phyloP scores from a whole-genome alignment of 2,888 invertebrate species.

The Drosophila heteroneura region DNA sequence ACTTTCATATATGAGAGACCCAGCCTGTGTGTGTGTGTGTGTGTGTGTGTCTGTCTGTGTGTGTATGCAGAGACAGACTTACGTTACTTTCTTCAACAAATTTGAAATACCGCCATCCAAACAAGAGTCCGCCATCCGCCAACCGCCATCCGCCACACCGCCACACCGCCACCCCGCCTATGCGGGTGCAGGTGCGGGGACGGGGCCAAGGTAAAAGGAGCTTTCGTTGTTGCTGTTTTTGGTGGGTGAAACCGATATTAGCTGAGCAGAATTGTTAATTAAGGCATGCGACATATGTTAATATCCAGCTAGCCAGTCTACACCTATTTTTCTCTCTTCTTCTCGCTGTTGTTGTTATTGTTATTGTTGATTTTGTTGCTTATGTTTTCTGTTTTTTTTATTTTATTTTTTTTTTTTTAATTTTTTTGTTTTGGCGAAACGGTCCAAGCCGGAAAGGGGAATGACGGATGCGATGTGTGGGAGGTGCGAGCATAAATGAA shows the following conservation, averaged over 20 bases:
- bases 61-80: background rate
- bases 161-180: constrained; percentile 5
- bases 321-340: constrained; percentile 4
- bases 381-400: background rate
- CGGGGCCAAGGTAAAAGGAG: constrained; percentile 61
- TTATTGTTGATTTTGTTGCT: background rate
- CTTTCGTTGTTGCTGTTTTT: constrained; percentile 56
- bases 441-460: constrained; percentile 49
- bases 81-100: constrained; percentile 68
- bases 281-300: constrained; percentile 71
- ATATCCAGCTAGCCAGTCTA: constrained; percentile 44
- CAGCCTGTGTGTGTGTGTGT: constrained; percentile 5
- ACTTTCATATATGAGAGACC: constrained; percentile 61
- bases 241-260: constrained; percentile 83
- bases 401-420: background rate
- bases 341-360: background rate
- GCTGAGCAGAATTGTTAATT: constrained; percentile 83
- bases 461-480: constrained; percentile 39
- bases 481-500: constrained; percentile 2
- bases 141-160: background rate
- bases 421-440: constrained; percentile 27
- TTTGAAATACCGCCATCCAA: constrained; percentile 61
- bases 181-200: constrained; percentile 6
- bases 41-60: too few relatives aligned
- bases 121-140: constrained; percentile 36